These are phyloP conservation scores for Brachionus asplanchnoidis DNA, from an alignment of 1,140 invertebrate species.

Conservation along the genomic window DNA sequence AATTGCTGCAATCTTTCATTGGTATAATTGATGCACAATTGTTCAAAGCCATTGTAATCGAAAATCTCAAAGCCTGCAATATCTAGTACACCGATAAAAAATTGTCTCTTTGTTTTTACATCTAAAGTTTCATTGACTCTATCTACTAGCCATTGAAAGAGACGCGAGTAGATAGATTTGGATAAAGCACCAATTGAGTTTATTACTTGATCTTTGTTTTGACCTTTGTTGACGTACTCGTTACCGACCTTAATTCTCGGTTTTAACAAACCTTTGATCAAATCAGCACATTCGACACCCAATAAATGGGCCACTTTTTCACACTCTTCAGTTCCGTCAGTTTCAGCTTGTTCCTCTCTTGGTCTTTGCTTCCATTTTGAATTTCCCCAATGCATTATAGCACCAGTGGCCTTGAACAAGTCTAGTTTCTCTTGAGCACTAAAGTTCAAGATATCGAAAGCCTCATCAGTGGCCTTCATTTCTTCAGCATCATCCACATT, in stretches of 20 bases:
- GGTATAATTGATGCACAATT: constrained; percentile 99
- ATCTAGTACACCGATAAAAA: constrained; percentile 99
- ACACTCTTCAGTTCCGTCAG: constrained; percentile 92
- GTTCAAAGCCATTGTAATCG: constrained; percentile 99
- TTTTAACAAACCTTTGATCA: constrained; percentile 62
- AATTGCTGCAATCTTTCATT: constrained; percentile 99
- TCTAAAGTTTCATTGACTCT: constrained; percentile 97
- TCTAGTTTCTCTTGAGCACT: constrained; percentile 87
- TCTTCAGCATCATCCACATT: constrained; percentile 93
- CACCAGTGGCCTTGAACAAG: constrained; percentile 91
- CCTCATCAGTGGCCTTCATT: constrained; percentile 84
- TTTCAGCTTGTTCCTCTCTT: constrained; percentile 98
- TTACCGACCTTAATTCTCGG: constrained; percentile 67
- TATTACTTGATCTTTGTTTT: constrained; percentile 86
- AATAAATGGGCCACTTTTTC: constrained; percentile 84
- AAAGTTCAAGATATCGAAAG: constrained; percentile 96
- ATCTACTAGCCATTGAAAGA: constrained; percentile 94
- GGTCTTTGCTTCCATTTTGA: constrained; percentile 99
- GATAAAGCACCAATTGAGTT: constrained; percentile 93
- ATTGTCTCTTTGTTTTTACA: constrained; percentile 92
- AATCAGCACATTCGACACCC: constrained; percentile 62
- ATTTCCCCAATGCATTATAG: constrained; percentile 95
- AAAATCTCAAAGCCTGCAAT: constrained; percentile 99
- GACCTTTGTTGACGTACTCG: constrained; percentile 95
- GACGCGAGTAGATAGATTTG: constrained; percentile 92